phyloP scores from a whole-genome alignment of 30 jellyfish, hydroid and myxozoan genomes.

The Aurelia aurita complex sp. Pacific region DNA sequence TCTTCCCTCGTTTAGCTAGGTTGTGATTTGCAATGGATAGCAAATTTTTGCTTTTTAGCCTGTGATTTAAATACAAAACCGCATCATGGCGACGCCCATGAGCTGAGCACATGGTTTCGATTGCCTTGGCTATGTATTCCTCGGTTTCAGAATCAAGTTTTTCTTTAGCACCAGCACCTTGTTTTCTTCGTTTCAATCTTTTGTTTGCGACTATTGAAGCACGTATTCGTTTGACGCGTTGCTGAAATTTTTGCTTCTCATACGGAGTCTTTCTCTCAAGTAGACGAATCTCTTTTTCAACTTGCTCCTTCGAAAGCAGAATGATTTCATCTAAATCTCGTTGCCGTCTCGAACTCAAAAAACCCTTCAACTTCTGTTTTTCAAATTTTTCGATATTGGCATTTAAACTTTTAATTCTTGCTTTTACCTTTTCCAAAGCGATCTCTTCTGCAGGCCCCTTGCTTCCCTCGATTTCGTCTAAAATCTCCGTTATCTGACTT shows the following conservation, averaged over 20 bases:
- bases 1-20: neutral
- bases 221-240: neutral
- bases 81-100: conserved; percentile 21
- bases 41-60: conserved; percentile 3
- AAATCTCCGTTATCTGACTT: neutral
- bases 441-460: neutral
- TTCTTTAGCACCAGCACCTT: neutral
- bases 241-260: neutral
- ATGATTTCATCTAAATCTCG: neutral
- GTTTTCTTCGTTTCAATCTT: neutral
- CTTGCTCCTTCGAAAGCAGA: neutral
- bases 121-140: neutral
- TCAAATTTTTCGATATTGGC: neutral
- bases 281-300: neutral
- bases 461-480: neutral
- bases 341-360: neutral
- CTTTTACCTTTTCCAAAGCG: neutral
- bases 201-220: neutral
- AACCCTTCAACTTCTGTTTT: neutral
- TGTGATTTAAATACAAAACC: neutral
- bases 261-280: neutral
- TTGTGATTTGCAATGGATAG: neutral
- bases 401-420: too few relatives aligned
- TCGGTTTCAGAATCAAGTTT: conserved; percentile 1
- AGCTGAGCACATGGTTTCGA: conserved; percentile 1